These are phyloP conservation scores for Penaeus monodon DNA, from an alignment of 2,888 invertebrate genomes.

Conservation along the genomic window DNA sequence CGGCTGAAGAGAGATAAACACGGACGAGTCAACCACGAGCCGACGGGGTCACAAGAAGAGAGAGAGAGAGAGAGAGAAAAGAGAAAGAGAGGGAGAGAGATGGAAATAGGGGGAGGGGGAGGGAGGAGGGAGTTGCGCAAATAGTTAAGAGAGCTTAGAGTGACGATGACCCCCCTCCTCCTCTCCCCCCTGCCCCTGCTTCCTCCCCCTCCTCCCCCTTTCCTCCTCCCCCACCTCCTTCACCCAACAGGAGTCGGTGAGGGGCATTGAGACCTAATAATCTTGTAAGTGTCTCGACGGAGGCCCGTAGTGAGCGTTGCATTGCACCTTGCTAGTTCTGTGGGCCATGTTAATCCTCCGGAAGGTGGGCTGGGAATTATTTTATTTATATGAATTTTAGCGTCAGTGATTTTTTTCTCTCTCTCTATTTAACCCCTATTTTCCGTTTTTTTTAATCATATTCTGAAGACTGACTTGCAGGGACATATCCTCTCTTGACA, in stretches of 20 bases:
- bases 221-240: constrained; percentile 10
- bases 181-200: too few relatives aligned
- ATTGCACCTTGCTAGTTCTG: too few relatives aligned
- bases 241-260: constrained; percentile 29
- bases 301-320: too few relatives aligned
- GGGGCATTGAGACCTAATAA: constrained; percentile 48
- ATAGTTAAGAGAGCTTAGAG: constrained; percentile 43
- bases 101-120: constrained; percentile 23
- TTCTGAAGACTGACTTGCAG: too few relatives aligned
- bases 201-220: too few relatives aligned
- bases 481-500: too few relatives aligned
- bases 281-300: constrained; percentile 51
- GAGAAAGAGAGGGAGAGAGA: constrained; percentile 36
- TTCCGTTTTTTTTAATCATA: too few relatives aligned
- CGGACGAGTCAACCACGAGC: too few relatives aligned
- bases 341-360: too few relatives aligned
- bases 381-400: not conserved
- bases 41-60: constrained; percentile 4
- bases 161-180: not conserved
- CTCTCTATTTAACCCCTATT: too few relatives aligned
- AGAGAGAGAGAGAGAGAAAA: constrained; percentile 7
- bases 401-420: not conserved
- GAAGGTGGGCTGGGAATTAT: not conserved
- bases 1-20: too few relatives aligned
- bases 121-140: constrained; percentile 46